A percentile compares a stretch with the other conserved stretches of the same genome.
Evolutionary conservation across 1,140 invertebrate species (phyloP).

Genomic region (Brachionus asplanchnoidis): DNA sequence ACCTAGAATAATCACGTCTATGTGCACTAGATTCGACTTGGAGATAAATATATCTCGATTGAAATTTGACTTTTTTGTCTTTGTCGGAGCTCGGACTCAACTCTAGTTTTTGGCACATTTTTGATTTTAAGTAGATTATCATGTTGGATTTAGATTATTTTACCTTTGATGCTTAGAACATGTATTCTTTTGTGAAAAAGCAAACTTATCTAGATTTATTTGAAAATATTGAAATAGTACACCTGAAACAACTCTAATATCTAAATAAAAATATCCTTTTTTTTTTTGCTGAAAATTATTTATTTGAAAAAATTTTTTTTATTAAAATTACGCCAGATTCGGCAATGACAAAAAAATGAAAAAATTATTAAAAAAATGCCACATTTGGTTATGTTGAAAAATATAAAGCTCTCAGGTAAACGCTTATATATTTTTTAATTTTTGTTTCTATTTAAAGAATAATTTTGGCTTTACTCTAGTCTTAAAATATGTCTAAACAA

Average conservation of each 20-base stretch:
- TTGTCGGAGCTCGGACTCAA: not conserved
- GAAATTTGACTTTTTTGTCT: not conserved
- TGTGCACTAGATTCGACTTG: not conserved
- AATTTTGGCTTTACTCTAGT: not conserved
- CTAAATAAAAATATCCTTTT: not conserved
- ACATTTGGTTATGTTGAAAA: too few relatives aligned
- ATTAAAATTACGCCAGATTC: too few relatives aligned
- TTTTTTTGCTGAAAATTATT: not conserved
- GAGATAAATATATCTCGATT: not conserved
- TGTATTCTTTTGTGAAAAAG: not conserved
- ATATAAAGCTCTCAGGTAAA: too few relatives aligned
- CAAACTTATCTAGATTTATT: not conserved
- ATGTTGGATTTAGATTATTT: not conserved
- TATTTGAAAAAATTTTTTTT: not conserved
- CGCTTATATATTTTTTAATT: too few relatives aligned
- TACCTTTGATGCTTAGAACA: not conserved
- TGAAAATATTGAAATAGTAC: not conserved
- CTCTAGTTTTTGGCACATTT: not conserved
- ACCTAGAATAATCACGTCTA: not conserved
- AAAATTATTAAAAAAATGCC: too few relatives aligned
- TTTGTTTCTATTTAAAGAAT: not conserved
- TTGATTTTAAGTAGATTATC: not conserved
- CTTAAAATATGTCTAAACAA: not conserved
- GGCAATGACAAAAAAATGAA: too few relatives aligned
- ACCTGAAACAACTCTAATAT: not conserved